Base-by-base conservation (phyloP, 2,113 vertebrate genomes). In the Larimichthys polyactis region DNA sequence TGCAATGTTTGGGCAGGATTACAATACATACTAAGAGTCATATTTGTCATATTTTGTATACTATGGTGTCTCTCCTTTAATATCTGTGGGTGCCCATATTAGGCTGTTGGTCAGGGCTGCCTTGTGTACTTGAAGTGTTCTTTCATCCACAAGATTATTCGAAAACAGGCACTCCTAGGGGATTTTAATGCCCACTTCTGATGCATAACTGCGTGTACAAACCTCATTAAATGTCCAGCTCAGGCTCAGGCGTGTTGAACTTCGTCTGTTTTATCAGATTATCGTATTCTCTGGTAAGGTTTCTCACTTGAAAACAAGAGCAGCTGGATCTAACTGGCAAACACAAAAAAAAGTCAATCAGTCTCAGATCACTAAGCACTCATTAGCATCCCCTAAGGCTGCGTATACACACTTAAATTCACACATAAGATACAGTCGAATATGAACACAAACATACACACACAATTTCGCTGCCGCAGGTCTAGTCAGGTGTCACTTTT, bases 241-340 rank as follows among this genome's bases (percentile, higher is more conserved):
- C 20, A n/a, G n/a, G 22, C n/a, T 63, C 14, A 11, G 46, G 19
- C 19, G 11, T 19, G 5, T 27, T 64, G 9, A 67, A 60, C 22
- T 29, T 19, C 20, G 4, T 67, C 44, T 20, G 2, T 29, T 4
- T 32, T 22, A 64, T 22, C 19, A 24, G 27, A 60, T 60, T 19
- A 68, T 32, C 59, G 29, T 29, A 59, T 55, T 74, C 27, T 19
- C 4, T 78, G 9, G 66, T 44, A n/a, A 16, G 2, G 2, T 58
- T 43, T 49, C 11, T 60, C 22, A 15, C 60, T 68, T 48, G 1
- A 10, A 5, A 68, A 24, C 24, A 59, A 48, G 36, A 67, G 69
- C 60, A 54, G 76, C 59, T 71, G 71, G 27, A 46, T 82, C 74
- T 51, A 49, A 51, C 22, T 62, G 51, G 65, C 43, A 63, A 44